Evolutionary conservation across 2,888 invertebrate species (phyloP), one percentile per base, ranked within the genome.

Genomic region (Apantesis nais): DNA sequence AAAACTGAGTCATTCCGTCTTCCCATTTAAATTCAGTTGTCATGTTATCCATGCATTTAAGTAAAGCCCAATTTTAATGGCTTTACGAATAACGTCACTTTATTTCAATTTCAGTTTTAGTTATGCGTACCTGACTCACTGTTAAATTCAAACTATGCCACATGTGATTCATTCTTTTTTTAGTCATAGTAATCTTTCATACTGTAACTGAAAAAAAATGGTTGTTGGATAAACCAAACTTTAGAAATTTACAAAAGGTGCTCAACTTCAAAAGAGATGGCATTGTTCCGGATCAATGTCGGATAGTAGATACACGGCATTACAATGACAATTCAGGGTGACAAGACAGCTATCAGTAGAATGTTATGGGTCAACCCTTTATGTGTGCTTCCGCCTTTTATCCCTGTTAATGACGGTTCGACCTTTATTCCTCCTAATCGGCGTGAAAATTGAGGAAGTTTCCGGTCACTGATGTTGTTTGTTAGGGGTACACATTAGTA

Each of bases 361-460:
- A 83, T 79, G 78, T 78, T 79, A 82, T 73, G 75, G 83, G 78
- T 78, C 79, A 80, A 77, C 80, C 85, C 81, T 85, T 85, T 87
- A 84, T 82, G 78, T 72, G 72, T 70, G 75, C 77, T 83, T 83
- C 85, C 83, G 82, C 80, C 81, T 85, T 86, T 87, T 86, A 85
- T 83, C 83, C 82, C 81, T 69, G 82, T 81, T 88, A 88, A 88
- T 87, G 88, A 84, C 86, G 86, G 87, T 86, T 80, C 80, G 79
- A 85, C 85, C 84, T 83, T 86, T 87, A 85, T 83, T 81, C 85
- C 83, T 77, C 74, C 74, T 81, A 78, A 84, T 84, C 72, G 71
- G 73, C 78, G 81, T 75, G 80, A 82, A 83, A 87, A 84, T 83
- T 84, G 82, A 83, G 78, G 67, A 80, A 83, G 83, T 78, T 77